A percentile compares a stretch with the other conserved stretches of the same genome.
Evolutionary conservation across 2,113 vertebrate genomes (phyloP).

Genomic region (Chascanopsetta lugubris): DNA sequence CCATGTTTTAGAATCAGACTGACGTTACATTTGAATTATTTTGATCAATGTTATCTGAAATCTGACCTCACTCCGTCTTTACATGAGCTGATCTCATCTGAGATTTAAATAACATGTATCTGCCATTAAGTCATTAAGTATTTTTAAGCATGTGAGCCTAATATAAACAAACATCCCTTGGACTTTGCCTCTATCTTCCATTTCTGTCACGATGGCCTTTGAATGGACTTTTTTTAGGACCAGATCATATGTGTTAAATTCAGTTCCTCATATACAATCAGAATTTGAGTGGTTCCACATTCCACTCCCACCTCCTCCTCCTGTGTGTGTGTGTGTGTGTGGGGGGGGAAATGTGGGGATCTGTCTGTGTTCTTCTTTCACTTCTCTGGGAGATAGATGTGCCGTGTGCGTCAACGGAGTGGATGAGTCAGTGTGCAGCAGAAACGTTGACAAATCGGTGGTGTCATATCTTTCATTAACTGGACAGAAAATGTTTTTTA

Average conservation of each 20-base stretch:
- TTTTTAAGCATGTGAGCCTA: no score
- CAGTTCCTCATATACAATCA: no score
- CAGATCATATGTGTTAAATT: background rate
- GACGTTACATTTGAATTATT: no score
- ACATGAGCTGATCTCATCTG: background rate
- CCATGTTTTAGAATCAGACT: no score
- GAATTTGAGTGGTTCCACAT: no score
- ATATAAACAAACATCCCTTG: background rate
- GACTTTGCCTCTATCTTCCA: background rate
- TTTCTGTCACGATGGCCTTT: background rate
- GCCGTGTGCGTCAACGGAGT: constrained; percentile 70
- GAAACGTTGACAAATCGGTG: constrained; percentile 36
- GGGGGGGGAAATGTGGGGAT: no score
- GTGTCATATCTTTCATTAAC: constrained; percentile 28
- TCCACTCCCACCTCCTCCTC: background rate
- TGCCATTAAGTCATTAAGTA: background rate
- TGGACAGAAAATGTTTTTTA: constrained; percentile 4
- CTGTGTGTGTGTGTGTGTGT: no score
- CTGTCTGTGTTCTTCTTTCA: constrained; percentile 32
- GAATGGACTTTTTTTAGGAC: background rate
- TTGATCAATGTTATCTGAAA: background rate
- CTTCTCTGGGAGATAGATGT: constrained; percentile 55
- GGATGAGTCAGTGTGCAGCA: constrained; percentile 78
- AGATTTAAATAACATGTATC: background rate
- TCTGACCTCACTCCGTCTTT: background rate